Conservation (phyloP, 1,140 invertebrate species). For the Diplogasteroides magnus region DNA sequence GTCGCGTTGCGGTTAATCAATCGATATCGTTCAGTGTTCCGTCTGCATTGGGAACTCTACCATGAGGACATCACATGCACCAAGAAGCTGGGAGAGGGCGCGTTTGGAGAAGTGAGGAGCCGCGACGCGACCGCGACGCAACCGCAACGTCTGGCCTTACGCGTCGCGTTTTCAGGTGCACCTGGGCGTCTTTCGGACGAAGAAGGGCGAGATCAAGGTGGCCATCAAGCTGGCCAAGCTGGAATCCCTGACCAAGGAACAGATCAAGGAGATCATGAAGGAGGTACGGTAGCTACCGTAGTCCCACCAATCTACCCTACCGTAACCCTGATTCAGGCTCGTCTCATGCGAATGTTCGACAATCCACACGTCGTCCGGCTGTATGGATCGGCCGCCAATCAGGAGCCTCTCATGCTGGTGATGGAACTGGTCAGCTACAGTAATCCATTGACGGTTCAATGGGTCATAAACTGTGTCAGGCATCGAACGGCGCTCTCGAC, state of each 20-base stretch:
- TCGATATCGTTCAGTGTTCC: constrained; percentile 1
- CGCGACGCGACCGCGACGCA: no score
- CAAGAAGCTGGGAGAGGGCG: constrained; percentile 28
- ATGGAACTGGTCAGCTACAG: constrained; percentile 14
- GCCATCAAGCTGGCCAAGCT: constrained; percentile 26
- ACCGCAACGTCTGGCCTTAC: no score
- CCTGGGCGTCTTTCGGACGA: constrained; percentile 16
- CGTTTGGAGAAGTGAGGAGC: constrained; percentile 32
- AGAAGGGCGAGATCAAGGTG: constrained; percentile 5
- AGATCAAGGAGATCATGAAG: constrained; percentile 32
- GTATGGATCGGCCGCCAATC: constrained; percentile 23
- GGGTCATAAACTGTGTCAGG: neutral
- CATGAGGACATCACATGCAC: constrained; percentile 21
- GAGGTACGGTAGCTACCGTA: constrained; percentile 26
- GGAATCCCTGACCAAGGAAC: constrained; percentile 10
- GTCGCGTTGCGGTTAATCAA: no score
- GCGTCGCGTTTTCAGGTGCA: no score
- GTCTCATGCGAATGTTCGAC: neutral
- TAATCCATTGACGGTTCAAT: neutral
- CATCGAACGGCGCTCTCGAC: constrained; percentile 8
- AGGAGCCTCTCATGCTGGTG: constrained; percentile 20
- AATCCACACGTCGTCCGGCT: constrained; percentile 18
- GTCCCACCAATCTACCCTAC: constrained; percentile 20
- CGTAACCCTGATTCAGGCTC: neutral
- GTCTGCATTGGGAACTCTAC: constrained; percentile 23